These are phyloP conservation scores for Bubo bubo DNA, from an alignment of 2,113 vertebrate genomes.

Conservation along the genomic window DNA sequence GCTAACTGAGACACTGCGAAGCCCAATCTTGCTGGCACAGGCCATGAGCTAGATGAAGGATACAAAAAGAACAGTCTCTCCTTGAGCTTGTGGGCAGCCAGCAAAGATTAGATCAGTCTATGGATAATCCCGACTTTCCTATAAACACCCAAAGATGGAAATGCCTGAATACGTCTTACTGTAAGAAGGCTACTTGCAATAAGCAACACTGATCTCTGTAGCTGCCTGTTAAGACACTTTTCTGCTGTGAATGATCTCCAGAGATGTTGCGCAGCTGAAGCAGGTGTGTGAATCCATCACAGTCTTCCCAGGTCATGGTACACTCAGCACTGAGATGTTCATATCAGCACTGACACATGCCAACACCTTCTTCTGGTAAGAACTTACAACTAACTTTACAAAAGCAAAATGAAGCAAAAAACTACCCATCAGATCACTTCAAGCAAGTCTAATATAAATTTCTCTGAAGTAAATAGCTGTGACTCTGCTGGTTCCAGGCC, in stretches of 20 bases:
- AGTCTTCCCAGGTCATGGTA: neutral
- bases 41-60: neutral
- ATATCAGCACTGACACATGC: rapidly evolving
- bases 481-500: neutral
- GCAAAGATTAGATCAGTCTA: neutral
- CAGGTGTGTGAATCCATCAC: neutral
- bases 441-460: neutral
- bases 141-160: neutral
- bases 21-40: neutral
- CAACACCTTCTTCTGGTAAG: neutral
- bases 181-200: neutral
- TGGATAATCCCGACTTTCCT: neutral
- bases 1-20: rapidly evolving
- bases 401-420: neutral
- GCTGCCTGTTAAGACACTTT: neutral
- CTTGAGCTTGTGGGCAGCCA: neutral
- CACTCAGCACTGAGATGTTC: neutral
- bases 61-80: neutral
- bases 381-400: neutral
- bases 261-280: neutral
- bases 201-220: neutral
- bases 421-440: neutral
- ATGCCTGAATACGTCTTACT: neutral
- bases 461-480: neutral
- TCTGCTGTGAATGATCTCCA: neutral